Evolutionary conservation across 2,113 vertebrate species (phyloP), one percentile per base, ranked within the genome.

Genomic region (Alethe diademata): DNA sequence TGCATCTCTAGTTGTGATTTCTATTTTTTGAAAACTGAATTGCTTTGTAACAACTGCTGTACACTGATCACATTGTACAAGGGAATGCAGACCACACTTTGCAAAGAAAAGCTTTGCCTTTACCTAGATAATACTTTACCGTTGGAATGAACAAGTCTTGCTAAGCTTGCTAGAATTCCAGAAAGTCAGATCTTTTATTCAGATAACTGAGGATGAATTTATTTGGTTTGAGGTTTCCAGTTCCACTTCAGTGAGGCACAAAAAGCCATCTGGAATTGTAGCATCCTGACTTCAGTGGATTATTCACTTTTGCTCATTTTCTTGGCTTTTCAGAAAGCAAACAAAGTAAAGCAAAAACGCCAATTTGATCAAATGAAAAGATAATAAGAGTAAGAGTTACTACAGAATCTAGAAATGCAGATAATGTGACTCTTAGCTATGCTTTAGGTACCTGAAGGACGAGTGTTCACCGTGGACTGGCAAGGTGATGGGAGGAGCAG

Each of bases 381-480:
- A 29, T 12, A 36, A n/a, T 0, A 17, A 36, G 3, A 73, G 36
- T 73, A 80, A 50, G 17, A 67, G 48, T 45, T 72, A 67, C 61
- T 36, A 51, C 20, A 89, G 42, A 79, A 65, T 66, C 22, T 86
- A 83, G 69, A 94, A 78, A 73, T 5, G 47, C 0, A 50, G 22
- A 40, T 65, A 20, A 72, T 73, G 24, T 28, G 24, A 83, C 38
- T 67, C 71, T 84, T 78, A 90, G 82, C 47, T 89, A 64, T 23
- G 25, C 61, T 75, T 84, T 90, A 96, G 22, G 35, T 98, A 99
- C 99, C 99, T 99, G 98, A 99, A 99, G 91, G 98, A 98, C 0
- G 99, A 98, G 90, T 97, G 98, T 60, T 99, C 98, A 8, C 97
- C 95, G 2, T 98, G 98, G 78, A 98, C 98, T 9, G 98, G 95